Percentiles rank a stretch among this genome's conserved stretches.
Evolutionary conservation across 2,888 invertebrate genomes (phyloP).

Genomic region (Eristalinus aeneus): DNA sequence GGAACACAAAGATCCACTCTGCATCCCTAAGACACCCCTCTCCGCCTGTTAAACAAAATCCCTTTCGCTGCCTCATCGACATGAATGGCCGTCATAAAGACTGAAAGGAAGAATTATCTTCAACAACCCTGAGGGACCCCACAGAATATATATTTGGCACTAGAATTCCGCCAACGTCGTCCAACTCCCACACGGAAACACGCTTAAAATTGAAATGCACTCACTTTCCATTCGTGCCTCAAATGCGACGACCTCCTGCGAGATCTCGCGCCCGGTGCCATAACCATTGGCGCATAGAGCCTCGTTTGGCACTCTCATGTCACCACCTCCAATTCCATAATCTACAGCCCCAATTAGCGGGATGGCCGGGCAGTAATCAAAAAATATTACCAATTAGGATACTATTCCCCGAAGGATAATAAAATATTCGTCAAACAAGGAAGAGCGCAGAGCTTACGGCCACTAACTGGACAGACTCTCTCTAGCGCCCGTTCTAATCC

Average conservation of each 20-base stretch:
- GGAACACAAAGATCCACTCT: no score
- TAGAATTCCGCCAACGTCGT: no score
- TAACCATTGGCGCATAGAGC: not conserved
- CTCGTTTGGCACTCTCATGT: not conserved
- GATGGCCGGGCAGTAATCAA: not conserved
- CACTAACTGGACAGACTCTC: not conserved
- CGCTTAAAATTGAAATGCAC: no score
- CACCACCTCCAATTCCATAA: not conserved
- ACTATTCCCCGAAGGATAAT: not conserved
- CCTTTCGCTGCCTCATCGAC: no score
- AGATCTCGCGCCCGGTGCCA: not conserved
- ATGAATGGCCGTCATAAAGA: no score
- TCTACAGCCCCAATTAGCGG: not conserved
- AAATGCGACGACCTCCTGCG: not conserved
- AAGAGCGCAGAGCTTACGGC: not conserved
- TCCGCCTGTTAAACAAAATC: no score
- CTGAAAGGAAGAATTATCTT: no score
- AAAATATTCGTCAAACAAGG: not conserved
- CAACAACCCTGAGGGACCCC: no score
- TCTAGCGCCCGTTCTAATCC: not conserved
- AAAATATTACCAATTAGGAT: not conserved
- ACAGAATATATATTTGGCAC: no score
- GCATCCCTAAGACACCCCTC: no score
- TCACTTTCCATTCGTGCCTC: not conserved
- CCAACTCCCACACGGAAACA: no score